These are phyloP conservation scores for Cheiracanthium punctorium DNA, from an alignment of 2,888 invertebrate species.

Conservation along the genomic window DNA sequence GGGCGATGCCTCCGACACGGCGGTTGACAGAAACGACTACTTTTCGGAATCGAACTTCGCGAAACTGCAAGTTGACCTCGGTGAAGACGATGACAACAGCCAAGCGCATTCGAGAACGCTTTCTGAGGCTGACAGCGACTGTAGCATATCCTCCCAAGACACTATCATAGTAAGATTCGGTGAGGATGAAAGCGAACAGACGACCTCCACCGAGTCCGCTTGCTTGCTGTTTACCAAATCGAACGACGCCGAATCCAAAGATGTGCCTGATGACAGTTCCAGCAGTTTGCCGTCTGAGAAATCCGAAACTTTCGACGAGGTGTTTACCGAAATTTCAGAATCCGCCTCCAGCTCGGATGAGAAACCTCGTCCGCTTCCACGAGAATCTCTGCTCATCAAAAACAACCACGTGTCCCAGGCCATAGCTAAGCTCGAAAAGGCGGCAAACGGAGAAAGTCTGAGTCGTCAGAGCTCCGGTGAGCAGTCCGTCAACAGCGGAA, in stretches of 20 bases:
- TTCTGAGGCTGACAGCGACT: conserved; percentile 70
- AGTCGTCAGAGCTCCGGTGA: conserved; percentile 62
- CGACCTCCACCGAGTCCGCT: neutral
- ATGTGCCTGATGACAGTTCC: neutral
- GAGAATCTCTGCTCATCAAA: conserved; percentile 30
- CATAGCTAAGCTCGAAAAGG: neutral
- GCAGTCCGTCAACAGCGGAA: conserved; percentile 46
- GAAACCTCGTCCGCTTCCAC: conserved; percentile 40
- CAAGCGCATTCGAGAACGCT: conserved; percentile 54
- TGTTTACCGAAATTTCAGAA: conserved; percentile 24
- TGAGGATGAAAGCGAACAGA: conserved; percentile 39
- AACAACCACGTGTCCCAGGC: conserved; percentile 4
- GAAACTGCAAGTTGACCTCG: neutral
- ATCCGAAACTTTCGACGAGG: conserved; percentile 41
- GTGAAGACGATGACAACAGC: conserved; percentile 35
- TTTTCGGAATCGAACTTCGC: conserved; percentile 42
- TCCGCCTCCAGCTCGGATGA: conserved; percentile 7
- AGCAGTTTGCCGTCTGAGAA: neutral
- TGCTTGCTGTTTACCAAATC: neutral
- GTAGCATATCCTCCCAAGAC: conserved; percentile 72
- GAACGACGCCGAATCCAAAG: neutral
- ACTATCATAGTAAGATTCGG: conserved; percentile 70
- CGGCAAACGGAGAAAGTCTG: conserved; percentile 34
- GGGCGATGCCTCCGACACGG: neutral
- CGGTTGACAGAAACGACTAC: conserved; percentile 28